A percentile compares a stretch with the other conserved stretches of the same genome.
These are phyloP conservation scores for Dione vanillae DNA, from an alignment of 2,888 invertebrate genomes.

Conservation along the genomic window DNA sequence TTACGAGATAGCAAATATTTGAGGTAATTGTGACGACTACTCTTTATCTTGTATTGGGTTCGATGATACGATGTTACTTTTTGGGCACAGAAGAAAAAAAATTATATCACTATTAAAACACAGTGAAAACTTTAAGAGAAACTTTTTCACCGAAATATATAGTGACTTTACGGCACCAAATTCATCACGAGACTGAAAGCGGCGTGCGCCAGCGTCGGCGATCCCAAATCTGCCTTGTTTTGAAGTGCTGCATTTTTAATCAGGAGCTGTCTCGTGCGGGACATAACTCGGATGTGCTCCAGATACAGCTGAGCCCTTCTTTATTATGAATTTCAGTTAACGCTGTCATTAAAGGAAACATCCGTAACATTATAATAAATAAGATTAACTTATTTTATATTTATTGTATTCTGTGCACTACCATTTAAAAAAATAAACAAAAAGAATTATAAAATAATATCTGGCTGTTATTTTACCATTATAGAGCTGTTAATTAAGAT, in stretches of 20 bases:
- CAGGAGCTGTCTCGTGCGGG: slow-evolving; percentile 80
- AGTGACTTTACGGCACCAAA: slow-evolving; percentile 61
- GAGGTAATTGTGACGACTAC: background rate
- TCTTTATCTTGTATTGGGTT: background rate
- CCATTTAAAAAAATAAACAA: no score
- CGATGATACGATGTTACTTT: background rate
- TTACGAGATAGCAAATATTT: background rate
- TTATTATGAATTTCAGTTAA: slow-evolving; percentile 82
- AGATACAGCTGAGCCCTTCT: slow-evolving; percentile 78
- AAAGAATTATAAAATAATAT: no score
- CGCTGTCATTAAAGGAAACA: slow-evolving; percentile 81
- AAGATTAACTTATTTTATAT: slow-evolving; percentile 77
- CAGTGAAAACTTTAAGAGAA: background rate
- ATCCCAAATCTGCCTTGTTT: slow-evolving; percentile 76
- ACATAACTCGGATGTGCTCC: slow-evolving; percentile 80
- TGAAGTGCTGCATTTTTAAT: slow-evolving; percentile 82
- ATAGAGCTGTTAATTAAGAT: background rate
- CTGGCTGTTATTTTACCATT: background rate
- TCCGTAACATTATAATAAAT: no score
- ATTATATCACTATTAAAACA: background rate
- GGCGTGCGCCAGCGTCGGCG: slow-evolving; percentile 78
- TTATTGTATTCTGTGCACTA: no score
- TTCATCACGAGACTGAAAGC: slow-evolving; percentile 68
- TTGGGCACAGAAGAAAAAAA: background rate
- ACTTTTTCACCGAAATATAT: background rate